Conservation (phyloP, 2,113 vertebrate species). For the Chlorocebus sabaeus region DNA sequence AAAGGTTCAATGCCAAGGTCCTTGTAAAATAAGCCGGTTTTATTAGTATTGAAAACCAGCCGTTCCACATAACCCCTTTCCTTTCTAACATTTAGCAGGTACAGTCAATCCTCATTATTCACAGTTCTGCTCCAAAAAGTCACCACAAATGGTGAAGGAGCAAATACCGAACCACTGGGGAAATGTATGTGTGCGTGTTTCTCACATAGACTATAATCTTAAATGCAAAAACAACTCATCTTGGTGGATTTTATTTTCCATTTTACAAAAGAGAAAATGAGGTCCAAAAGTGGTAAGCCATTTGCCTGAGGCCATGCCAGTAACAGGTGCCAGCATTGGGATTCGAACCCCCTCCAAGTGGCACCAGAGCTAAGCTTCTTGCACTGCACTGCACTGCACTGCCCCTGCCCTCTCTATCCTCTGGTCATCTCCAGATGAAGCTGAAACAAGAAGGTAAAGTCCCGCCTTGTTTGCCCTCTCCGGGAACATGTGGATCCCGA, state of each 20-base stretch:
- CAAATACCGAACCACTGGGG: neutral
- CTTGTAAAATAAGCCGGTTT: neutral
- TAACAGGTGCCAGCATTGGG: neutral
- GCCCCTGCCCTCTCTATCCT: neutral
- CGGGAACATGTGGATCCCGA: accelerated
- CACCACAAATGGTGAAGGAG: neutral
- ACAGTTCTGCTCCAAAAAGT: neutral
- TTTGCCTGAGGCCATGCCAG: too few relatives aligned
- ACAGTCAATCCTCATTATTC: neutral
- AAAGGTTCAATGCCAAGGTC: neutral
- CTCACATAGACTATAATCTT: neutral
- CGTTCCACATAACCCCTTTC: neutral
- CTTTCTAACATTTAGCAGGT: neutral
- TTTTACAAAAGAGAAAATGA: neutral
- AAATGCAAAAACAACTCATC: neutral
- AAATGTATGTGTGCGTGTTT: neutral
- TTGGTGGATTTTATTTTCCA: neutral
- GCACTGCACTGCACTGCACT: accelerated
- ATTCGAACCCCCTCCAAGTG: neutral
- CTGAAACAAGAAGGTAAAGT: neutral
- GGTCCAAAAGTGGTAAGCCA: neutral
- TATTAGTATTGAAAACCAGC: neutral
- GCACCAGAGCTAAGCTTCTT: neutral
- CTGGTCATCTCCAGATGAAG: accelerated
- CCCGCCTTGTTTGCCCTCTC: accelerated